Base-by-base conservation (phyloP, 2,113 vertebrate genomes). In the Chlamydotis undulata region DNA sequence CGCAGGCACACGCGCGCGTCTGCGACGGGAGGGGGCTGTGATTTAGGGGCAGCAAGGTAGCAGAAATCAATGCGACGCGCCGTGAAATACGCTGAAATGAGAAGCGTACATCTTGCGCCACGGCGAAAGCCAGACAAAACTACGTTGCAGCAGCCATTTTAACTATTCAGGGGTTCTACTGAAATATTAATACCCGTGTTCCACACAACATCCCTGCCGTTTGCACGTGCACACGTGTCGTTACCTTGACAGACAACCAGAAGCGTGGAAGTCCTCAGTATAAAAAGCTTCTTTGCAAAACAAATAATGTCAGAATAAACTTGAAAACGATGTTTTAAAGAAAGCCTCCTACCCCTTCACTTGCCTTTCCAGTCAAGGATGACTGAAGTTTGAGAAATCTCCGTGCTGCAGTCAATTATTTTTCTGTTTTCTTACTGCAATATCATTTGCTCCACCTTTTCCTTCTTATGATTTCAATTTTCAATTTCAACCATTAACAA, bases 61-160 rank as follows among this genome's bases (percentile, higher is more conserved):
- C 64, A 85, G 83, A 29, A 59, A 85, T 41, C 7, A 7, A 43
- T 47, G 86, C 10, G 14, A 37, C 0, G 5, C 35, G 47, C 60
- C 41, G 6, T 2, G 55, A 57, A 84, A 70, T 4, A 5, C 2
- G 1, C 11, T 1, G 4, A 9, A 65, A 85, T 15, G 19, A 50
- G 3, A 16, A 50, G 65, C 11, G 12, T 33, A 3, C 35, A 10
- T 39, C 69, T 57, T 14, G 15, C 2, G 22, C 25, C 41, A 74
- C 29, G 0, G 0, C 35, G 37, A 64, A 60, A 65, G 14, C 25
- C 63, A 22, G 41, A 43, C 9, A 2, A 24, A 33, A 25, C 12
- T 9, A 0, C 0, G 7, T 3, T 2, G 1, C 45, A 85, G 92
- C 82, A 65, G 79, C 61, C 71, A 45, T 8, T 67, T 4, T 26